Percentiles rank a stretch among this genome's conserved stretches.
These are phyloP conservation scores for Steatornis caripensis DNA, from an alignment of 2,113 vertebrate species.

Conservation along the genomic window DNA sequence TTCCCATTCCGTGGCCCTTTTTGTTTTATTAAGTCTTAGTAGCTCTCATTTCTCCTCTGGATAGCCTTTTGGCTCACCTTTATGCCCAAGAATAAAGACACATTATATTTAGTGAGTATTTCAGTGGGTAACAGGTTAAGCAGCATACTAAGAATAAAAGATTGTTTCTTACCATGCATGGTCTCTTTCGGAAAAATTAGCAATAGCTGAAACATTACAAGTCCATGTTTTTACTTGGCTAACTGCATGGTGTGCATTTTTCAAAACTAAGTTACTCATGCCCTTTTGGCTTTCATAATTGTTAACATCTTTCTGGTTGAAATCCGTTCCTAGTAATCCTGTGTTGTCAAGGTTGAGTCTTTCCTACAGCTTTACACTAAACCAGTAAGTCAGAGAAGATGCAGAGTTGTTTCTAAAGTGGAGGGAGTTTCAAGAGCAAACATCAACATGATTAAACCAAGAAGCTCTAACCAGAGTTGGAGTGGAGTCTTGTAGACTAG, in stretches of 20 bases:
- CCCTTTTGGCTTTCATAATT: constrained; percentile 68
- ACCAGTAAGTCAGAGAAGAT: not conserved
- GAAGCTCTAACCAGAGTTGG: not conserved
- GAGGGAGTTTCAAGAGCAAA: not conserved
- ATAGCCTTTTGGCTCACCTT: not conserved
- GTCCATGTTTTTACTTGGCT: constrained; percentile 53
- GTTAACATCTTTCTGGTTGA: constrained; percentile 62
- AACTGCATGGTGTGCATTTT: constrained; percentile 43
- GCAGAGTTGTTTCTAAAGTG: not conserved
- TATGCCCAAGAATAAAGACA: not conserved
- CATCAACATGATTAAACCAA: not conserved
- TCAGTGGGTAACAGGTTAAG: not conserved
- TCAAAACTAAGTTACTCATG: constrained; percentile 58
- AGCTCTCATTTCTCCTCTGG: not conserved
- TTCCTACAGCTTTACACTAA: not conserved
- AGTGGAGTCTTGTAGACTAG: not conserved
- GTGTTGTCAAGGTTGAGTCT: constrained; percentile 11
- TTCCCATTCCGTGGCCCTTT: not conserved
- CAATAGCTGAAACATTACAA: constrained; percentile 50
- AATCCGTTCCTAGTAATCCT: constrained; percentile 16
- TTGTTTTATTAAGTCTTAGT: not conserved
- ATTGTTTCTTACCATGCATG: constrained; percentile 25
- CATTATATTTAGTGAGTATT: not conserved
- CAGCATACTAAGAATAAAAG: constrained; percentile 20
- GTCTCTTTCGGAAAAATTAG: constrained; percentile 51